Evolutionary conservation across 2,113 vertebrate genomes (phyloP).

Genomic region (Hucho hucho): DNA sequence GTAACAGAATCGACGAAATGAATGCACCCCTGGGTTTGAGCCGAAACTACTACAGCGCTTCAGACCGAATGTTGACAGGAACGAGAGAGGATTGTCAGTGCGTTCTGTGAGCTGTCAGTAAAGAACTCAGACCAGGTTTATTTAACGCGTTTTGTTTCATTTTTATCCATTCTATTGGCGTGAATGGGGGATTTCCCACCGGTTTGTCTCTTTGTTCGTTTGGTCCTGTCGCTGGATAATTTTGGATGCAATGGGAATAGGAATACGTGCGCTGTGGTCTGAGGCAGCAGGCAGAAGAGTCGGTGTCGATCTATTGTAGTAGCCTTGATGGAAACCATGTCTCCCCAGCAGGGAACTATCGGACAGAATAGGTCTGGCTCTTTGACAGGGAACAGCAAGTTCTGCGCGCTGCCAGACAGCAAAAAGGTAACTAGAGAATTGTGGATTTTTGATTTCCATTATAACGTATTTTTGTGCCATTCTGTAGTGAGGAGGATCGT

Average conservation of each 20-base stretch:
- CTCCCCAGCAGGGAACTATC: conserved; percentile 67
- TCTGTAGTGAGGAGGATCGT: no score
- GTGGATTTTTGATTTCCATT: neutral
- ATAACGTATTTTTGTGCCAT: no score
- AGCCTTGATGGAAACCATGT: conserved; percentile 71
- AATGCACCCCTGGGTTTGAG: neutral
- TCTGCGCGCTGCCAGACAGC: conserved; percentile 38
- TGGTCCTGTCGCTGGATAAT: conserved; percentile 38
- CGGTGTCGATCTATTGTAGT: conserved; percentile 42
- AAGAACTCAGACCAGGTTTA: neutral
- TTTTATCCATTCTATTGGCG: neutral
- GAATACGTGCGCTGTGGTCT: conserved; percentile 33
- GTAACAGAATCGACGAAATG: no score
- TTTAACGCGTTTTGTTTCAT: neutral
- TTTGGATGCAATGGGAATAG: conserved; percentile 52
- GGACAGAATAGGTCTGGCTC: conserved; percentile 65
- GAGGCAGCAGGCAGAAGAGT: neutral
- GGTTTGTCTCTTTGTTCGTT: conserved; percentile 10
- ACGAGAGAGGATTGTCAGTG: neutral
- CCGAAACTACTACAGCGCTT: neutral
- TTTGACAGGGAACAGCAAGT: conserved; percentile 51
- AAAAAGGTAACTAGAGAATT: conserved; percentile 60
- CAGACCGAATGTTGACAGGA: conserved; percentile 17
- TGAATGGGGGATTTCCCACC: conserved; percentile 42
- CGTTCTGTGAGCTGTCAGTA: neutral